phyloP scores from a whole-genome alignment of 2,113 vertebrate species.

The Candoia aspera region DNA sequence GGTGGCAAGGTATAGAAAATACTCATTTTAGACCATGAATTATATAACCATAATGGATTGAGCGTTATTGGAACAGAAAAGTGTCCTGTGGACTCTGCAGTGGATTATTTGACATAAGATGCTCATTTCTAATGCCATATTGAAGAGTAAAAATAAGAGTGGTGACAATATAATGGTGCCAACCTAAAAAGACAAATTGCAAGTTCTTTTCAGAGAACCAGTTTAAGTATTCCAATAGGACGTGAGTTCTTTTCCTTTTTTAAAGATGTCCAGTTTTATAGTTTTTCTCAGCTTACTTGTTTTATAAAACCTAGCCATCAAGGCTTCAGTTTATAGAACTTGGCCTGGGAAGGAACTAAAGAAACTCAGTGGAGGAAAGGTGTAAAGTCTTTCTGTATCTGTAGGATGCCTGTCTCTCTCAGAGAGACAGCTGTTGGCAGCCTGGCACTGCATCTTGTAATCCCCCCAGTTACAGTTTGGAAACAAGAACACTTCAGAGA shows the following conservation, averaged over 20 bases:
- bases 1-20: slow-evolving; percentile 89
- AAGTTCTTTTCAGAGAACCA: too few relatives aligned
- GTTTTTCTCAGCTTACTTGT: not conserved
- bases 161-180: too few relatives aligned
- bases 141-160: not conserved
- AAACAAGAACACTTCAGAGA: not conserved
- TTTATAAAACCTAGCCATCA: not conserved
- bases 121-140: not conserved
- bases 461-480: not conserved
- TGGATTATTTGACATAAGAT: not conserved
- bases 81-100: not conserved
- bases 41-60: not conserved
- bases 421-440: too few relatives aligned
- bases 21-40: not conserved
- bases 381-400: too few relatives aligned
- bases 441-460: not conserved
- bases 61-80: not conserved
- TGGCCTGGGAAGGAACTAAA: not conserved
- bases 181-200: too few relatives aligned
- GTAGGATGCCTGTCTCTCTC: not conserved
- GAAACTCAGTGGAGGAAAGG: not conserved
- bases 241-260: too few relatives aligned
- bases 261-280: not conserved
- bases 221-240: too few relatives aligned
- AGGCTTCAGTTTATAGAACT: not conserved